A percentile compares a stretch with the other conserved stretches of the same genome.
These are phyloP conservation scores for Popillia japonica DNA, from an alignment of 1,140 invertebrate species.

Conservation along the genomic window DNA sequence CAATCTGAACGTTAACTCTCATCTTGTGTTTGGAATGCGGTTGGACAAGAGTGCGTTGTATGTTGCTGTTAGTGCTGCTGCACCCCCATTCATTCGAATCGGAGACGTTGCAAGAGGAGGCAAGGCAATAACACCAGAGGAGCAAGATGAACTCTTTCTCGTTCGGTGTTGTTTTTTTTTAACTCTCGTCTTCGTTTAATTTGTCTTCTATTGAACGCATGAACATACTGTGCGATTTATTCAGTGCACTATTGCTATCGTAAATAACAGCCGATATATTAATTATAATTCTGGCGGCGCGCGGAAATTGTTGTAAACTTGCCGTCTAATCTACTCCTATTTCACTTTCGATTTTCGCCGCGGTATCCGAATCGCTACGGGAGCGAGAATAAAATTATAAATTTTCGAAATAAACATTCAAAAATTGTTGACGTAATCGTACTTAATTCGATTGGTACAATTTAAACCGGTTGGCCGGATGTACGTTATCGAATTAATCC, in stretches of 20 bases:
- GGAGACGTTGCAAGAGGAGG: slow-evolving; percentile 16
- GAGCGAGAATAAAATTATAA: not conserved
- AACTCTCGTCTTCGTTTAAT: not conserved
- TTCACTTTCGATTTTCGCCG: not conserved
- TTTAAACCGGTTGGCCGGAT: no score
- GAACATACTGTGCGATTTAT: not conserved
- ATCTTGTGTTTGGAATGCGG: slow-evolving; percentile 28
- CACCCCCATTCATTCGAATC: slow-evolving; percentile 26
- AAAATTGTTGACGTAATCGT: not conserved
- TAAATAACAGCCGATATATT: not conserved
- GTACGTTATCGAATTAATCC: no score
- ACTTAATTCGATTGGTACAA: no score
- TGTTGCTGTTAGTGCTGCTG: not conserved
- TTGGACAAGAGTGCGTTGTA: slow-evolving; percentile 15
- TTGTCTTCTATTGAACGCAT: not conserved
- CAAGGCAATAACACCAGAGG: not conserved
- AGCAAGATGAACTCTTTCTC: not conserved
- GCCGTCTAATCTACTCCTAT: not conserved
- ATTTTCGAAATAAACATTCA: not conserved
- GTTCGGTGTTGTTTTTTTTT: not conserved
- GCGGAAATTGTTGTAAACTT: not conserved
- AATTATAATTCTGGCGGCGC: not conserved
- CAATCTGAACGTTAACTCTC: not conserved
- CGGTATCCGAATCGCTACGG: not conserved
- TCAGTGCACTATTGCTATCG: not conserved